Conservation (phyloP, 1,140 invertebrate genomes). For the Drosophila malerkotliana region DNA sequence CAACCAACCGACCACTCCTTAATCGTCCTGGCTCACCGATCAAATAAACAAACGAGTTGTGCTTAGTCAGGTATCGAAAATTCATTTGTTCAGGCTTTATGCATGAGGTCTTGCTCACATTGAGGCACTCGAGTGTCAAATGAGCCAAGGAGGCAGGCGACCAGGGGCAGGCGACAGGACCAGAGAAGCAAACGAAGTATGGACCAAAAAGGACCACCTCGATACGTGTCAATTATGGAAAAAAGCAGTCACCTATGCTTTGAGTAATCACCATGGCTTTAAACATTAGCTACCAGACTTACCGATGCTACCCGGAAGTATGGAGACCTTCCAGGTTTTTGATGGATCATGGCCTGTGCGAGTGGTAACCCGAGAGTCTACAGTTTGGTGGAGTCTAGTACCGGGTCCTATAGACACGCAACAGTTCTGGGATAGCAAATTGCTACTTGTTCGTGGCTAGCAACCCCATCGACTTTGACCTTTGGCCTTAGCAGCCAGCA, state of each 20-base stretch:
- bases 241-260: constrained; percentile 4
- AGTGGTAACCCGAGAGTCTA: neutral
- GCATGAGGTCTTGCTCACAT: constrained; percentile 47
- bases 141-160: constrained; percentile 18
- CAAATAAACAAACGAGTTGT: constrained; percentile 61
- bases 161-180: neutral
- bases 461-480: constrained; percentile 11
- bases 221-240: constrained; percentile 41
- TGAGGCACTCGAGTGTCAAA: constrained; percentile 50
- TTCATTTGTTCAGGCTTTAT: constrained; percentile 56
- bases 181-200: neutral
- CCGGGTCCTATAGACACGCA: neutral
- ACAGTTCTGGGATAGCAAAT: constrained; percentile 3
- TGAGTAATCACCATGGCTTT: constrained; percentile 14
- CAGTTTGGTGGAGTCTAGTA: too few relatives aligned
- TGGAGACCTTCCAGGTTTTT: neutral
- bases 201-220: neutral
- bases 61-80: constrained; percentile 68
- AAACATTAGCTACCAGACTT: constrained; percentile 6
- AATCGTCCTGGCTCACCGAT: constrained; percentile 20
- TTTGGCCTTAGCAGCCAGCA: constrained; percentile 14
- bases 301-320: too few relatives aligned
- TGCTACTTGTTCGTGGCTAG: neutral
- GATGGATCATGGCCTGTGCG: neutral
- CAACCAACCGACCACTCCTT: neutral